These are phyloP conservation scores for Brotula barbata DNA, from an alignment of 2,797 vertebrate genomes.

Conservation along the genomic window DNA sequence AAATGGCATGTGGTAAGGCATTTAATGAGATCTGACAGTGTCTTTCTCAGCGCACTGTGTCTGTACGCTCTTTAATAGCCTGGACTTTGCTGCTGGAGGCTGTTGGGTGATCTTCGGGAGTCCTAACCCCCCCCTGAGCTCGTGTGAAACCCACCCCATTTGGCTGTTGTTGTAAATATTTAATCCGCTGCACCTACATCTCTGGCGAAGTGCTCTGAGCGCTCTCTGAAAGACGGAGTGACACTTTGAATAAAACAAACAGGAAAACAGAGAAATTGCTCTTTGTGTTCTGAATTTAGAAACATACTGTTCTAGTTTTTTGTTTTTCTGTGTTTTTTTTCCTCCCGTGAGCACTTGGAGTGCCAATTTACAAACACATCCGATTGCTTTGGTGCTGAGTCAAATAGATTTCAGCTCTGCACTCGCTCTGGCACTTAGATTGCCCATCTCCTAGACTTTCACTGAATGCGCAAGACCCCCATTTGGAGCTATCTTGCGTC, in stretches of 20 bases:
- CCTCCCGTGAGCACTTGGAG: slow-evolving; percentile 53
- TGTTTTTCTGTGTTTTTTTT: slow-evolving; percentile 20
- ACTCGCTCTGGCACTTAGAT: slow-evolving; percentile 65
- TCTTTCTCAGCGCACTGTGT: slow-evolving; percentile 21
- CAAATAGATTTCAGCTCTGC: slow-evolving; percentile 61
- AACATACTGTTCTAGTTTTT: slow-evolving; percentile 52
- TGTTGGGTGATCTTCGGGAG: slow-evolving; percentile 42
- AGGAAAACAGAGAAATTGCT: slow-evolving; percentile 70
- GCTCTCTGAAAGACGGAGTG: slow-evolving; percentile 61
- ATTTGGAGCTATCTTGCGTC: slow-evolving; percentile 58
- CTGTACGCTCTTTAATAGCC: slow-evolving; percentile 45
- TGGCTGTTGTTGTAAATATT: slow-evolving; percentile 66
- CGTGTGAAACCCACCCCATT: slow-evolving; percentile 68
- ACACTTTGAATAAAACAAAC: slow-evolving; percentile 78
- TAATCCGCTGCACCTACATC: slow-evolving; percentile 63
- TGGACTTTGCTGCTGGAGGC: slow-evolving; percentile 31
- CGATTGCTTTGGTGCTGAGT: slow-evolving; percentile 65
- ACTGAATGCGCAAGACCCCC: slow-evolving; percentile 25
- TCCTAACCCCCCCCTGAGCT: slow-evolving; percentile 18
- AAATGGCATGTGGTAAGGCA: slow-evolving; percentile 6
- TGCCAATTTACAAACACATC: slow-evolving; percentile 62
- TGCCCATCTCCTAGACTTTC: slow-evolving; percentile 63
- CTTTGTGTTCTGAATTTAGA: slow-evolving; percentile 79
- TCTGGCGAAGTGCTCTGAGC: slow-evolving; percentile 65
- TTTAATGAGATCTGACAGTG: slow-evolving; percentile 32